phyloP scores from a whole-genome alignment of 2,113 vertebrate species.

The Pollimyrus isidori region DNA sequence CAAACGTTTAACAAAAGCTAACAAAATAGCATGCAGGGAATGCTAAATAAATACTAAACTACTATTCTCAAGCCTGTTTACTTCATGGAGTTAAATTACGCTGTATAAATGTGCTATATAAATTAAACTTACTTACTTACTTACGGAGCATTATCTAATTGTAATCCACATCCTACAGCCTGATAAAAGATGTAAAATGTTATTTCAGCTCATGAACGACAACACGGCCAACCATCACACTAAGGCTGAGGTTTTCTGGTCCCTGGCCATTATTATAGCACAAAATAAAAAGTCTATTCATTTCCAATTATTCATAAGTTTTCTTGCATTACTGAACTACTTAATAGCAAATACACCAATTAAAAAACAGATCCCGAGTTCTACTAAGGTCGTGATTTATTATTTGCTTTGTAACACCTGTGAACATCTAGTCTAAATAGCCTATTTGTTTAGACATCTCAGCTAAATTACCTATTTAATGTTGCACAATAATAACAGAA shows the following conservation, averaged over 20 bases:
- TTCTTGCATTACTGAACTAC: slow-evolving; percentile 23
- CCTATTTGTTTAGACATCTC: slow-evolving; percentile 3
- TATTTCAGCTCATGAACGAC: slow-evolving; percentile 1
- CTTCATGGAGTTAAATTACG: neutral
- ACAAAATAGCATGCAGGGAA: neutral
- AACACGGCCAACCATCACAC: neutral
- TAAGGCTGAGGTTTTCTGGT: slow-evolving; percentile 7
- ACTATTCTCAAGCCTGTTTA: neutral
- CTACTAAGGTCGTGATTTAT: slow-evolving; percentile 12
- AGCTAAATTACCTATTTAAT: neutral
- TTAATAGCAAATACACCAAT: slow-evolving; percentile 22
- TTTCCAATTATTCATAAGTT: slow-evolving; percentile 18
- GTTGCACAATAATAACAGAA: slow-evolving; percentile 2
- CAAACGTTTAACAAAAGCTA: neutral
- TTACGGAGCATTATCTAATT: neutral
- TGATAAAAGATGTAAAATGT: neutral
- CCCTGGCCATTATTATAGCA: slow-evolving; percentile 6
- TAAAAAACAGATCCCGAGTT: slow-evolving; percentile 19
- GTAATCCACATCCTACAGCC: neutral
- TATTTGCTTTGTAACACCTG: slow-evolving; percentile 18
- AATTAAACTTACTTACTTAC: too few relatives aligned
- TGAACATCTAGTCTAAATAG: neutral
- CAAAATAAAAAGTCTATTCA: slow-evolving; percentile 14
- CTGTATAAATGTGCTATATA: too few relatives aligned
- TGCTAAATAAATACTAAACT: neutral